Conservation (phyloP, 2,888 invertebrate species). For the Shargacucullia verbasci region DNA sequence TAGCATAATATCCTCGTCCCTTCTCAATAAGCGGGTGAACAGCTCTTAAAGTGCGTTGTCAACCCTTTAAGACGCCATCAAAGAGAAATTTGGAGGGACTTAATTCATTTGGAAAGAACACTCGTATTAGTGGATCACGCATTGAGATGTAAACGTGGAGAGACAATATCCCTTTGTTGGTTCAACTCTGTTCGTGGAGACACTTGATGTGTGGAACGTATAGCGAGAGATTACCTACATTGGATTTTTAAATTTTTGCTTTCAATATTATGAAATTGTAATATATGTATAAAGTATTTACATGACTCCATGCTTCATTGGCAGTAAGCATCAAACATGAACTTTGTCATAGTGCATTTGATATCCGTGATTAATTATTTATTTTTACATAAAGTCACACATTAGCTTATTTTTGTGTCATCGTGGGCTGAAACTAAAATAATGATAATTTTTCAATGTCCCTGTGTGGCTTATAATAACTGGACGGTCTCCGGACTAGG, state of each 20-base stretch:
- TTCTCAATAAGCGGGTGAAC: constrained; percentile 41
- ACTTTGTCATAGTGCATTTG: too few relatives aligned
- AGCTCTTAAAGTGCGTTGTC: constrained; percentile 51
- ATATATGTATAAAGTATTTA: constrained; percentile 5
- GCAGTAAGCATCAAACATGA: too few relatives aligned
- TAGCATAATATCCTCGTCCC: constrained; percentile 59
- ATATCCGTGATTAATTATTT: too few relatives aligned
- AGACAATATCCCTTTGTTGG: background rate
- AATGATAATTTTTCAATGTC: too few relatives aligned
- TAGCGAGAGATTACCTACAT: constrained; percentile 1
- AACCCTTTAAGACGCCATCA: constrained; percentile 52
- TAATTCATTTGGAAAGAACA: constrained; percentile 51
- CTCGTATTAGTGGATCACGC: constrained; percentile 29
- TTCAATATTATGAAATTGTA: constrained; percentile 6
- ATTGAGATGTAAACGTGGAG: constrained; percentile 20
- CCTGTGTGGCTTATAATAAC: too few relatives aligned
- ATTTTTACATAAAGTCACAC: too few relatives aligned
- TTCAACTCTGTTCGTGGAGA: background rate
- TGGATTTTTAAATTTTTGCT: too few relatives aligned
- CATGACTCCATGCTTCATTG: too few relatives aligned
- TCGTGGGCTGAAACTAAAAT: too few relatives aligned
- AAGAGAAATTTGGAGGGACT: constrained; percentile 43
- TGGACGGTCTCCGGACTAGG: too few relatives aligned
- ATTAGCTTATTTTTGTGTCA: too few relatives aligned
- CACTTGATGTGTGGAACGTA: constrained; percentile 16